Evolutionary conservation across 2,797 vertebrate species (phyloP).

Genomic region (Enteromius treurensis): DNA sequence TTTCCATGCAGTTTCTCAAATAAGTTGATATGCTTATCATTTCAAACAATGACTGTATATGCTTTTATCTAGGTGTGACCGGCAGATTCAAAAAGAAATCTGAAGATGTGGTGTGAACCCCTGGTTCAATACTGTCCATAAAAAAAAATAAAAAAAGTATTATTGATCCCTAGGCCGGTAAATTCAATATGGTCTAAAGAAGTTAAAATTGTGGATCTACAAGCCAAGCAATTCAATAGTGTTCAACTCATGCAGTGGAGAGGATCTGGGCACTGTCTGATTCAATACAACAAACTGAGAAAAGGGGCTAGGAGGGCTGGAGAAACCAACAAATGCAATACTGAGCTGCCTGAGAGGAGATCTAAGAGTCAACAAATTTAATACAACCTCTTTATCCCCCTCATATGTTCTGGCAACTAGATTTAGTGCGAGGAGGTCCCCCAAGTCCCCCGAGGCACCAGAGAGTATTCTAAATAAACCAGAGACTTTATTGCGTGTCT

Average conservation of each 20-base stretch:
- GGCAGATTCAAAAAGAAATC: constrained; percentile 76
- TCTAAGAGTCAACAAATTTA: constrained; percentile 83
- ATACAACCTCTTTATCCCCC: constrained; percentile 80
- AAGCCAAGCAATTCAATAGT: constrained; percentile 84
- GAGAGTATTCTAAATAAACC: constrained; percentile 81
- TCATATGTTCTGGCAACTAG: constrained; percentile 81
- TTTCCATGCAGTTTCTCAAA: constrained; percentile 59
- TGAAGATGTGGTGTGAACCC: constrained; percentile 73
- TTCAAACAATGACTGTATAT: constrained; percentile 68
- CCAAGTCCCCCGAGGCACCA: constrained; percentile 65
- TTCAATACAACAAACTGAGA: constrained; percentile 77
- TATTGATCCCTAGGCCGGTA: constrained; percentile 81
- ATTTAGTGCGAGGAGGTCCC: constrained; percentile 73
- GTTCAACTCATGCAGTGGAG: constrained; percentile 78
- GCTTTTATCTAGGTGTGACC: constrained; percentile 69
- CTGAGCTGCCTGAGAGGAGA: constrained; percentile 76
- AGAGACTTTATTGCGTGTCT: constrained; percentile 75
- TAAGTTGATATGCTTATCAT: constrained; percentile 66
- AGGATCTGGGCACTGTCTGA: constrained; percentile 82
- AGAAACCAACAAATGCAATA: constrained; percentile 83
- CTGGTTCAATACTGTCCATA: constrained; percentile 79
- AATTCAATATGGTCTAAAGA: constrained; percentile 87
- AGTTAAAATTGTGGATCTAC: constrained; percentile 84
- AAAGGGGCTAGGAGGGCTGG: constrained; percentile 75
- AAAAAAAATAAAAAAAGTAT: constrained; percentile 74